Conservation (phyloP, 2,113 vertebrate genomes). For the Ptyas mucosa region DNA sequence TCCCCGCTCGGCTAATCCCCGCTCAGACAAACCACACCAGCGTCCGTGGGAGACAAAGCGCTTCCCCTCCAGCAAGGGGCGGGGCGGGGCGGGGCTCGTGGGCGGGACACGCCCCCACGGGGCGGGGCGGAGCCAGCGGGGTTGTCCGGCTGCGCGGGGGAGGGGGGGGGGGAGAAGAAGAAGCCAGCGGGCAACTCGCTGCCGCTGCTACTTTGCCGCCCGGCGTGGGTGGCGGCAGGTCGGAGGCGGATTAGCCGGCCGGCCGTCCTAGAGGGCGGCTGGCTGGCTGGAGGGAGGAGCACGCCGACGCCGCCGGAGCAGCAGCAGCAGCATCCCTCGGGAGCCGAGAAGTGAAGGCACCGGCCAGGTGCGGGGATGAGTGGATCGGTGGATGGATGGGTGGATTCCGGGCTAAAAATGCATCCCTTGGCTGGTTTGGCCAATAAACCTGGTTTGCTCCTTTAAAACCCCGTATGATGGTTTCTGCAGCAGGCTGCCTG, state of each 20-base stretch:
- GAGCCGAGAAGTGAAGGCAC: not conserved
- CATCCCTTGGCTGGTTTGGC: not conserved
- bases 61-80: not conserved
- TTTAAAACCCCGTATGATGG: not conserved
- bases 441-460: not conserved
- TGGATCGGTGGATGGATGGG: not conserved
- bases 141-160: not conserved
- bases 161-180: too few relatives aligned
- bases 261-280: not conserved
- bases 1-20: rapidly evolving
- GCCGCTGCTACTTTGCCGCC: not conserved
- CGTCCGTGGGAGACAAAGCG: not conserved
- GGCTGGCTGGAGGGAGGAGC: not conserved
- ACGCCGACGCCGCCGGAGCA: not conserved
- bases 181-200: not conserved
- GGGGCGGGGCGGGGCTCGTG: not conserved
- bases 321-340: not conserved
- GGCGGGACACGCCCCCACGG: not conserved
- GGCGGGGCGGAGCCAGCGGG: not conserved
- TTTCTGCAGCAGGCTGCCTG: not conserved
- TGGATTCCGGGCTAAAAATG: not conserved
- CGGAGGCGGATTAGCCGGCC: not conserved
- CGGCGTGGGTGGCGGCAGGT: not conserved
- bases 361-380: not conserved
- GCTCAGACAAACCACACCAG: not conserved